A percentile compares a stretch with the other conserved stretches of the same genome.
Conservation (phyloP, 2,888 invertebrate genomes). For the Operophtera brumata region DNA sequence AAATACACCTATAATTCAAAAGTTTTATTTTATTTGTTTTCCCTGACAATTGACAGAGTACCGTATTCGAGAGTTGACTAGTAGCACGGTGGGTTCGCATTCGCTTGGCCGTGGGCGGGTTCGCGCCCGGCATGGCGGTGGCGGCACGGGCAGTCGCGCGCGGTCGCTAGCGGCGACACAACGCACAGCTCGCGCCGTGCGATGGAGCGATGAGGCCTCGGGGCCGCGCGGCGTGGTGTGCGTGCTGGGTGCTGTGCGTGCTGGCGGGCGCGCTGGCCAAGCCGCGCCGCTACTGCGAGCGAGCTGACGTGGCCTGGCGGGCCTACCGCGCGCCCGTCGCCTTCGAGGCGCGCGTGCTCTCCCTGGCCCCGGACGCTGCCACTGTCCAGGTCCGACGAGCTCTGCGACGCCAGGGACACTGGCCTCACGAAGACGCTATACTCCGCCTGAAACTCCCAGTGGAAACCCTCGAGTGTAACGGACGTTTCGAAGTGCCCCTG, state of each 20-base stretch:
- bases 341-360: constrained; percentile 75
- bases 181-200: constrained; percentile 55
- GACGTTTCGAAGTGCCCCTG: constrained; percentile 74
- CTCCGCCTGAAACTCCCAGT: constrained; percentile 62
- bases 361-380: constrained; percentile 67
- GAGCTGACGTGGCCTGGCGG: constrained; percentile 78
- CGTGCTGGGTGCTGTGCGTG: constrained; percentile 71
- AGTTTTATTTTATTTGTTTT: too few species aligned
- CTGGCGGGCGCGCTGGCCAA: constrained; percentile 55
- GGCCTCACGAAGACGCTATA: constrained; percentile 67
- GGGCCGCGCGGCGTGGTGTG: constrained; percentile 76
- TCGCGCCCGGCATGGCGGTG: constrained; percentile 11
- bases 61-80: background rate
- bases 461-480: constrained; percentile 62
- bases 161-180: constrained; percentile 52
- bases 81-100: constrained; percentile 6
- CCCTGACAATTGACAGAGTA: background rate
- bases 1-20: too few species aligned
- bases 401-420: constrained; percentile 67
- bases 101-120: constrained; percentile 6
- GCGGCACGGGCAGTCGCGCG: constrained; percentile 75
- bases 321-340: constrained; percentile 76
- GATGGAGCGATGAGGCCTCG: constrained; percentile 77
- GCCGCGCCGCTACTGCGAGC: constrained; percentile 76
- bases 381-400: constrained; percentile 70